phyloP scores from a whole-genome alignment of 2,888 invertebrate genomes.

The Hydrotaea cyrtoneurina region DNA sequence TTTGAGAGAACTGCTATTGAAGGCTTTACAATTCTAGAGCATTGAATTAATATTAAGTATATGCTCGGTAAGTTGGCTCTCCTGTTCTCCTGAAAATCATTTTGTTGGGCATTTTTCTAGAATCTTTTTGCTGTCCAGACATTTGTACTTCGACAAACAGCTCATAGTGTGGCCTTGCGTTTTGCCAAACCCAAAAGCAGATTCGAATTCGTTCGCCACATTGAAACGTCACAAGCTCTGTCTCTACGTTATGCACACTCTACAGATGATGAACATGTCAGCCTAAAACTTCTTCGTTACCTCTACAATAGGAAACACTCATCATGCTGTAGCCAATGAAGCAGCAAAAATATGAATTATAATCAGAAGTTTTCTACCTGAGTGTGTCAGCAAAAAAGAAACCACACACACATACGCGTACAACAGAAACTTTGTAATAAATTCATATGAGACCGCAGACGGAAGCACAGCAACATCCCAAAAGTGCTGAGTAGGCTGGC shows the following conservation, averaged over 20 bases:
- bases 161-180: too few relatives aligned
- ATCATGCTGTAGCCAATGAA: not conserved
- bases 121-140: too few relatives aligned
- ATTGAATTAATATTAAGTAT: too few relatives aligned
- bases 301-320: not conserved
- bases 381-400: conserved; percentile 1
- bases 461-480: not conserved
- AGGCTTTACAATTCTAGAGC: too few relatives aligned
- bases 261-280: conserved; percentile 2
- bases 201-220: too few relatives aligned
- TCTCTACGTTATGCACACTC: not conserved
- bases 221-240: too few relatives aligned
- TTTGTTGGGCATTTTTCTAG: too few relatives aligned
- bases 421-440: not conserved
- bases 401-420: not conserved
- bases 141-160: too few relatives aligned
- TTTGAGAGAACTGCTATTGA: too few relatives aligned
- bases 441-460: not conserved
- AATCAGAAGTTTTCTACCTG: not conserved
- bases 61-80: too few relatives aligned
- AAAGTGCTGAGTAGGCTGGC: not conserved
- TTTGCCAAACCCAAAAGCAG: too few relatives aligned
- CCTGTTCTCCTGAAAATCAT: too few relatives aligned
- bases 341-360: not conserved
- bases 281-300: not conserved